Evolutionary conservation across 2,888 invertebrate species (phyloP).

Genomic region (Hypomecis atomaria): DNA sequence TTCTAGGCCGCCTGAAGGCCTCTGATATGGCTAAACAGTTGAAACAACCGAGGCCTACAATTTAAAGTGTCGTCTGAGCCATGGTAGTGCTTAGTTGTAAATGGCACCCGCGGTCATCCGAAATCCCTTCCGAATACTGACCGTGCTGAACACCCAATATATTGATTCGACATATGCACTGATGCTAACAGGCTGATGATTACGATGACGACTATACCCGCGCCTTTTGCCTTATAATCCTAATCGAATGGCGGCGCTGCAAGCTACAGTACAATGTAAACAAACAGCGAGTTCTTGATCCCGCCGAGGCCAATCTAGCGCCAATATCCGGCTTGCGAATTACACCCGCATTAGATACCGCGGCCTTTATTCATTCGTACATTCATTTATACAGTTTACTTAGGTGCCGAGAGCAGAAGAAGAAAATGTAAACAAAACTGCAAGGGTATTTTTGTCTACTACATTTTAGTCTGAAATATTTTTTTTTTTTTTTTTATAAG

Average conservation of each 20-base stretch:
- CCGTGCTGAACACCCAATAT: background rate
- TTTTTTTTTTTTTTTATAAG: no score
- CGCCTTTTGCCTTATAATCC: background rate
- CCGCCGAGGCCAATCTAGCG: conserved; percentile 4
- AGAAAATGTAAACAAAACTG: background rate
- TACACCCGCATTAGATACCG: conserved; percentile 23
- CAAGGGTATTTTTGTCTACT: background rate
- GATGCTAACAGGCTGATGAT: background rate
- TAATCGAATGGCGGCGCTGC: background rate
- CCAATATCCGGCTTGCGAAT: conserved; percentile 16
- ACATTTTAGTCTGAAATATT: no score
- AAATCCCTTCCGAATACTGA: no score
- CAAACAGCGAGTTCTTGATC: conserved; percentile 14
- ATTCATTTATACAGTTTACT: conserved; percentile 13
- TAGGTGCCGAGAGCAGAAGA: background rate
- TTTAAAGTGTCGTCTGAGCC: no score
- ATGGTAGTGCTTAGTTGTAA: no score
- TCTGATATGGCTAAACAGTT: no score
- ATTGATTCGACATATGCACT: background rate
- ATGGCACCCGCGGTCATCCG: no score
- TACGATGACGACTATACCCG: background rate
- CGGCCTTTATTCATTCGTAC: conserved; percentile 26
- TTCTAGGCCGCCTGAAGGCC: no score
- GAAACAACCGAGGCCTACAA: no score
- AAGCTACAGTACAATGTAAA: background rate